phyloP scores from a whole-genome alignment of 2,113 vertebrate genomes.

The Camelus bactrianus region DNA sequence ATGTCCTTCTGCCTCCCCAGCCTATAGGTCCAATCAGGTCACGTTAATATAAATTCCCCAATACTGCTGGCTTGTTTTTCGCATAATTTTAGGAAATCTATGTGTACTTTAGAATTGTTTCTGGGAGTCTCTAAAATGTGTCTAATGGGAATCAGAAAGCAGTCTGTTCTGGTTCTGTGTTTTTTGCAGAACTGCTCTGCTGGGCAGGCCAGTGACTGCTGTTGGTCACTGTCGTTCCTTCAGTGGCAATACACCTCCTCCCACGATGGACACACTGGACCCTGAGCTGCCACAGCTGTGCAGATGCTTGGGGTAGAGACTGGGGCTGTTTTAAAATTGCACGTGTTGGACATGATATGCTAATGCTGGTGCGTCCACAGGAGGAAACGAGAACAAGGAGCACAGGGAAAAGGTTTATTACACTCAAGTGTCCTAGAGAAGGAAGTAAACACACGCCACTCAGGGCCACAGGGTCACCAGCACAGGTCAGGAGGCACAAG shows the following conservation, averaged over 20 bases:
- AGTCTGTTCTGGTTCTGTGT: neutral
- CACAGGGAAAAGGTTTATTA: neutral
- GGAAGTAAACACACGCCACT: rapidly evolving
- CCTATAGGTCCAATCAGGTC: neutral
- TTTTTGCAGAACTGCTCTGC: neutral
- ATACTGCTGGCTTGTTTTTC: constrained; percentile 18
- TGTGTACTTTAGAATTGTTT: neutral
- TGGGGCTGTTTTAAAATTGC: neutral
- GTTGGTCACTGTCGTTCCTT: neutral
- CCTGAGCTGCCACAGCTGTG: neutral
- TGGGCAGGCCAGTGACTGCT: neutral
- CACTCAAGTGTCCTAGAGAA: neutral
- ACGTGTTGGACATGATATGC: neutral
- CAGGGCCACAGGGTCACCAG: neutral
- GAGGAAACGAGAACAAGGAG: neutral
- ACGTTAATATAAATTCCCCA: constrained; percentile 26
- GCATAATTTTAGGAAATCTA: constrained; percentile 15
- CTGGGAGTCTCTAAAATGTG: neutral
- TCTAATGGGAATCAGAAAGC: neutral
- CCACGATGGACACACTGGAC: neutral
- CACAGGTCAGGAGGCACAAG: neutral
- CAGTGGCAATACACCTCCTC: neutral
- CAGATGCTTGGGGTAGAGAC: neutral
- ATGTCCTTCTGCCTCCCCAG: neutral
- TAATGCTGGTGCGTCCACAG: neutral